Percentiles rank a stretch among this genome's conserved stretches.
Conservation (phyloP, 2,888 invertebrate species). For the Drosophila mayaguana region DNA sequence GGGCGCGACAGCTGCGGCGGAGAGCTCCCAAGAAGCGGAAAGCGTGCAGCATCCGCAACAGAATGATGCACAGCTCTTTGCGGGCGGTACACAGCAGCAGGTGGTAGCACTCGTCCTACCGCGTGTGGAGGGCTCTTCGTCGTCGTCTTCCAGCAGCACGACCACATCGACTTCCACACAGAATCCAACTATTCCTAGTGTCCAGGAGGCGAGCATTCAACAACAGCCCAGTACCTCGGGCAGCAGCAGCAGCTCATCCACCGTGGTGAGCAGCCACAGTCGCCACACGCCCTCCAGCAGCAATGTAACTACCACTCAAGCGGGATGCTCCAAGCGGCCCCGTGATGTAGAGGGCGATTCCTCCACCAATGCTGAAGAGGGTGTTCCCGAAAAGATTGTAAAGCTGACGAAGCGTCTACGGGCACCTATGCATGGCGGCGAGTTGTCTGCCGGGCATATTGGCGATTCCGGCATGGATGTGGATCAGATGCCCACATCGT, state of each 20-base stretch:
- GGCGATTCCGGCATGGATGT: slow-evolving; percentile 88
- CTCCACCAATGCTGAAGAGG: slow-evolving; percentile 85
- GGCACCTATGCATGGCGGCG: slow-evolving; percentile 76
- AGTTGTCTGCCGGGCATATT: slow-evolving; percentile 85
- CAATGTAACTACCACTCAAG: slow-evolving; percentile 89
- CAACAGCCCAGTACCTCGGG: slow-evolving; percentile 84
- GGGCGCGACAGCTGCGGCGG: slow-evolving; percentile 83
- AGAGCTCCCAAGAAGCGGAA: slow-evolving; percentile 86
- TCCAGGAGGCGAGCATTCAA: slow-evolving; percentile 82
- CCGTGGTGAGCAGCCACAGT: slow-evolving; percentile 85
- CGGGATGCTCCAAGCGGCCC: slow-evolving; percentile 86
- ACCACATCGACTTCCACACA: slow-evolving; percentile 67
- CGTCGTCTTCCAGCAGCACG: slow-evolving; percentile 49
- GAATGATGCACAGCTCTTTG: slow-evolving; percentile 82
- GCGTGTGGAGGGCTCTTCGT: slow-evolving; percentile 88
- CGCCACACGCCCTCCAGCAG: slow-evolving; percentile 87
- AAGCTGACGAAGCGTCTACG: slow-evolving; percentile 84
- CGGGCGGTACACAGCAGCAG: slow-evolving; percentile 86
- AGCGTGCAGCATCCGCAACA: slow-evolving; percentile 83
- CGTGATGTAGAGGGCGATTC: slow-evolving; percentile 87
- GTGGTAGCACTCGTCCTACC: slow-evolving; percentile 90
- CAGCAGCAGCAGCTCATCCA: slow-evolving; percentile 82
- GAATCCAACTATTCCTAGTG: slow-evolving; percentile 74
- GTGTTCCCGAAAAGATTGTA: slow-evolving; percentile 78
- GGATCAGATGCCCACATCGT: slow-evolving; percentile 95